Evolutionary conservation across 1,140 invertebrate species (phyloP), one percentile per base, ranked within the genome.

Genomic region (Nylanderia fulva): DNA sequence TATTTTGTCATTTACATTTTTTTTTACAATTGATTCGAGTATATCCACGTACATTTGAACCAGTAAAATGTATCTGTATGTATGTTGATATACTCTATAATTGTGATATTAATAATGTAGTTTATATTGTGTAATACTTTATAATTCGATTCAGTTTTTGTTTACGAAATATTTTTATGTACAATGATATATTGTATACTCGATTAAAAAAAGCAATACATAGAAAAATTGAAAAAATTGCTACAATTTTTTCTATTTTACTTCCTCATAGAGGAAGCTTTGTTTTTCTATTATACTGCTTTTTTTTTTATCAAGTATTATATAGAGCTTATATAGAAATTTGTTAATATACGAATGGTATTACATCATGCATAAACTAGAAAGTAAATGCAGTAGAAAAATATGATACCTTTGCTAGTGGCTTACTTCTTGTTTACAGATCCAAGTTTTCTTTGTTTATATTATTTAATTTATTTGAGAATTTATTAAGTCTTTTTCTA

Each of bases 361-460:
- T 56, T 69, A 71, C 18, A 58, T 71, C 4, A 21, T 2, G 54
- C 48, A 71, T 58, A 39, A 69, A 64, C 64, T 69, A 71, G 13
- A 5, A 9, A 54, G 48, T 68, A 68, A 54, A 69, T 42, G 27
- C 36, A 80, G 77, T 71, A 80, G 64, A 69, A 52, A 54, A 56
- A 80, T 80, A 71, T 56, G 15, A 39, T 69, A 58, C 11, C 64
- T 80, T 33, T 63, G 52, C 48, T 80, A 80, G 77, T 58, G 56
- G 64, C 13, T 69, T 76, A 39, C 56, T 75, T 68, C 13, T 68
- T 0, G 9, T 21, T 76, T 36, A 2, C 48, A 64, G 39, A 77
- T 52, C 29, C 15, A 27, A 52, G 0, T 39, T n/a, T 5, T 42
- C 6, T 24, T 6, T 24, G 18, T 0, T 66, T 66, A 33, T 21